Percentiles rank a stretch among this genome's conserved stretches.
phyloP scores from a whole-genome alignment of 2,113 vertebrate genomes.

The Daphoenositta chrysoptera region DNA sequence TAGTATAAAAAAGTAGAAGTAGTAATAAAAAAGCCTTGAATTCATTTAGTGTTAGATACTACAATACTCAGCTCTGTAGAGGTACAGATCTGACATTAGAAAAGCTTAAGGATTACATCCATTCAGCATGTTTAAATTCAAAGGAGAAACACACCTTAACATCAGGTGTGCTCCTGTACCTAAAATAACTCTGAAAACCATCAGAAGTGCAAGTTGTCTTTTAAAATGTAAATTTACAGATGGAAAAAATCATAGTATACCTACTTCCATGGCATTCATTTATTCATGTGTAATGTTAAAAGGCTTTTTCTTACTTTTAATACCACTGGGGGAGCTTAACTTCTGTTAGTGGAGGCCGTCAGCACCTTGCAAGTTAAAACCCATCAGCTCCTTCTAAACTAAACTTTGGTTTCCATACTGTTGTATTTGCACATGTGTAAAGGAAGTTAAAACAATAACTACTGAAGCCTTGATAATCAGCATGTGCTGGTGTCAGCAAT shows the following conservation, averaged over 20 bases:
- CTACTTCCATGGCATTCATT: background rate
- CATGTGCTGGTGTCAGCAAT: background rate
- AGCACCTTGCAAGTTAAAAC: background rate
- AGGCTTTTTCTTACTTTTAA: background rate
- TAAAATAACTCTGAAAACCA: background rate
- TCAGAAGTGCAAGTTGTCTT: background rate
- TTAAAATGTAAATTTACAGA: background rate
- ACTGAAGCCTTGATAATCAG: background rate
- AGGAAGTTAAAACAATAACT: background rate
- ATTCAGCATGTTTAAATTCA: background rate
- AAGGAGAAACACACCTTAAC: background rate
- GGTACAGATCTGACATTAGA: background rate
- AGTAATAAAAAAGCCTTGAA: background rate
- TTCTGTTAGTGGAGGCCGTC: background rate
- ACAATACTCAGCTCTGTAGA: background rate
- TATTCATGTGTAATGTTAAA: background rate
- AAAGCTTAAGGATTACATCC: background rate
- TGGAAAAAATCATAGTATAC: background rate
- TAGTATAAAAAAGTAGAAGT: background rate
- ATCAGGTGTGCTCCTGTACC: background rate
- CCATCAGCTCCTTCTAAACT: background rate
- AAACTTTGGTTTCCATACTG: background rate
- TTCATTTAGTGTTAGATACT: background rate
- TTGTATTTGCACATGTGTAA: background rate
- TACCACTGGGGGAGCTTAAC: background rate